Evolutionary conservation across 1,140 invertebrate genomes (phyloP).

Genomic region (Musca domestica): DNA sequence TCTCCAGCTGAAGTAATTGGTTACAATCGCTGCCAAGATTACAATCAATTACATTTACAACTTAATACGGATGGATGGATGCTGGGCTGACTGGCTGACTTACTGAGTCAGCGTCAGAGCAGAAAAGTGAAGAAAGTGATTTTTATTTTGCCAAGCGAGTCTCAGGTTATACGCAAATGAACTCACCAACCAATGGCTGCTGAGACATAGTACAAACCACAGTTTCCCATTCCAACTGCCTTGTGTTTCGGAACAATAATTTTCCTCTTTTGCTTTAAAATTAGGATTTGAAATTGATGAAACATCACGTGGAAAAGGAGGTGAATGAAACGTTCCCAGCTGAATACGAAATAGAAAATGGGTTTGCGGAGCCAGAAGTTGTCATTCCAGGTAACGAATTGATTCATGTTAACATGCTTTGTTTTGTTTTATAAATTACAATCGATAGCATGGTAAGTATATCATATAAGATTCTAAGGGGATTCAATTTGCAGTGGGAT

Average conservation of each 20-base stretch:
- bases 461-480: too few relatives aligned
- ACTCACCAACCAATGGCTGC: too few relatives aligned
- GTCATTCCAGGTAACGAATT: constrained; percentile 31
- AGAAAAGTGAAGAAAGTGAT: too few relatives aligned
- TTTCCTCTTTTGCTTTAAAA: background rate
- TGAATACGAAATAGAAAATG: constrained; percentile 39
- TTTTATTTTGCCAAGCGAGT: too few relatives aligned
- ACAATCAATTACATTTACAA: constrained; percentile 19
- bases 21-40: constrained; percentile 10
- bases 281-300: constrained; percentile 42
- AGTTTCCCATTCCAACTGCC: background rate
- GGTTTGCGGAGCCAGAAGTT: constrained; percentile 39
- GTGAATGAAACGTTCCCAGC: constrained; percentile 56
- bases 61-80: background rate
- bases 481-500: too few relatives aligned
- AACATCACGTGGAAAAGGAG: constrained; percentile 56
- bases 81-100: background rate
- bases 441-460: too few relatives aligned
- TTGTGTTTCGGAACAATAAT: background rate
- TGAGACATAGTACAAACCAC: background rate
- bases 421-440: too few relatives aligned
- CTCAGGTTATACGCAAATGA: too few relatives aligned
- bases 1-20: constrained; percentile 1
- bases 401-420: too few relatives aligned
- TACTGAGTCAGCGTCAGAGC: too few relatives aligned